A percentile compares a stretch with the other conserved stretches of the same genome.
Conservation (phyloP, 1,140 invertebrate genomes). For the Drosophila pandora region DNA sequence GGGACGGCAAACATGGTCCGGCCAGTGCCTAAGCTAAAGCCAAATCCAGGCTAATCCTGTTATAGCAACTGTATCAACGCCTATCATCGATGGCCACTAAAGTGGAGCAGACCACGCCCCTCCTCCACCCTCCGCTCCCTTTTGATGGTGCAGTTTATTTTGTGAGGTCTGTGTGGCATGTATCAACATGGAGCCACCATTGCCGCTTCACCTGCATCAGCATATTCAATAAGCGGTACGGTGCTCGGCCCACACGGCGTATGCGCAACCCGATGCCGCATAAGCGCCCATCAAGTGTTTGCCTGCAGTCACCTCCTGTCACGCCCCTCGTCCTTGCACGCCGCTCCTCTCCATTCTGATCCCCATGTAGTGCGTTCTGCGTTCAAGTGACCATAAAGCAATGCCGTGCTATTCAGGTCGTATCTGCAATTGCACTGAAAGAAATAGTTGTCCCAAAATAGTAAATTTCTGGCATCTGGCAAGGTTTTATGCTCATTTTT, state of each 20-base stretch:
- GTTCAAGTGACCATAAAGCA: slow-evolving; percentile 72
- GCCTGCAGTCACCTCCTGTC: slow-evolving; percentile 17
- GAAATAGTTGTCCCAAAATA: neutral
- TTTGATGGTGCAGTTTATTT: slow-evolving; percentile 54
- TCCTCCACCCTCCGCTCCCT: neutral
- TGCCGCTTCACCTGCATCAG: slow-evolving; percentile 47
- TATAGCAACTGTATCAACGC: slow-evolving; percentile 61
- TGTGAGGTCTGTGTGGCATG: slow-evolving; percentile 52
- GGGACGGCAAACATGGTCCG: slow-evolving; percentile 13
- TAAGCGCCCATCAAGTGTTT: slow-evolving; percentile 70
- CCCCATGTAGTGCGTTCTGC: slow-evolving; percentile 33
- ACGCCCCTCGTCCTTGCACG: neutral
- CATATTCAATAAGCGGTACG: slow-evolving; percentile 70
- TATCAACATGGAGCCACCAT: slow-evolving; percentile 44
- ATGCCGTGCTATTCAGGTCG: slow-evolving; percentile 47
- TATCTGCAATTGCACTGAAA: slow-evolving; percentile 18
- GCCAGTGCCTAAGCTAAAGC: slow-evolving; percentile 2
- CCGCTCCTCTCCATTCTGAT: neutral
- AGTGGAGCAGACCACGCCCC: slow-evolving; percentile 37
- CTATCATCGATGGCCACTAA: slow-evolving; percentile 50
- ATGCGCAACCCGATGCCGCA: slow-evolving; percentile 71
- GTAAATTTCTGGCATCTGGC: too few species aligned
- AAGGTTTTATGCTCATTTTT: neutral
- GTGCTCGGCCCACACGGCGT: slow-evolving; percentile 53
- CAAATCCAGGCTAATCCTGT: slow-evolving; percentile 57